These are phyloP conservation scores for Drosophila algonquin DNA, from an alignment of 2,888 invertebrate species.

Conservation along the genomic window DNA sequence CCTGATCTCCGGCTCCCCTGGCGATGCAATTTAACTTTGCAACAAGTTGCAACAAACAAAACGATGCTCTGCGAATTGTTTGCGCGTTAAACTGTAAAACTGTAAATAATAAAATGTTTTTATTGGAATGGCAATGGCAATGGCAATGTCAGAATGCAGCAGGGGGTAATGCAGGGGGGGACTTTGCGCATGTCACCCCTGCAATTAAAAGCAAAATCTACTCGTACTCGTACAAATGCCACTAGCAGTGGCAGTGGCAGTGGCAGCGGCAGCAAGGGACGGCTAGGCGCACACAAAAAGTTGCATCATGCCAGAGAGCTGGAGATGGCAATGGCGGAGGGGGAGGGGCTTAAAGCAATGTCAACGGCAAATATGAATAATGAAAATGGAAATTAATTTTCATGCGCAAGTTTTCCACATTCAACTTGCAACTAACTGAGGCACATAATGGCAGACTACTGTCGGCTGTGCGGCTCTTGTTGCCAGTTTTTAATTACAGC, in stretches of 20 bases:
- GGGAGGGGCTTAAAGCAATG: slow-evolving; percentile 27
- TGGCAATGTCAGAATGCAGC: slow-evolving; percentile 12
- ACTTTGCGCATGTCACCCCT: slow-evolving; percentile 33
- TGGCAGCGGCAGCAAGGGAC: slow-evolving; percentile 15
- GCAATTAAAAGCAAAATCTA: slow-evolving; percentile 73
- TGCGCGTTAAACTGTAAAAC: slow-evolving; percentile 71
- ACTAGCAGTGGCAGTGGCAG: slow-evolving; percentile 25
- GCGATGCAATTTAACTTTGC: slow-evolving; percentile 67
- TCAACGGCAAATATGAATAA: slow-evolving; percentile 60
- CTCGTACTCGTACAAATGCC: slow-evolving; percentile 24
- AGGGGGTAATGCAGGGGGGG: slow-evolving; percentile 3
- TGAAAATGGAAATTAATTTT: slow-evolving; percentile 72
- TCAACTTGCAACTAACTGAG: slow-evolving; percentile 50
- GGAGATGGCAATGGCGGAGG: background rate
- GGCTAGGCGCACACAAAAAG: slow-evolving; percentile 26
- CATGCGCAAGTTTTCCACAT: slow-evolving; percentile 55
- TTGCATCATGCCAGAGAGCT: slow-evolving; percentile 30
- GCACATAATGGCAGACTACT: slow-evolving; percentile 12
- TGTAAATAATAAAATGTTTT: slow-evolving; percentile 69
- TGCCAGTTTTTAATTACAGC: slow-evolving; percentile 53
- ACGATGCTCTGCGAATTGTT: slow-evolving; percentile 60
- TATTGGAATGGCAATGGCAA: slow-evolving; percentile 63
- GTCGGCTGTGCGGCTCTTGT: slow-evolving; percentile 42
- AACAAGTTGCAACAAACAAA: slow-evolving; percentile 63
- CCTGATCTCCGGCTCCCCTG: background rate